Evolutionary conservation across 2,113 vertebrate genomes (phyloP), one percentile per base, ranked within the genome.

Genomic region (Pogona vitticeps): DNA sequence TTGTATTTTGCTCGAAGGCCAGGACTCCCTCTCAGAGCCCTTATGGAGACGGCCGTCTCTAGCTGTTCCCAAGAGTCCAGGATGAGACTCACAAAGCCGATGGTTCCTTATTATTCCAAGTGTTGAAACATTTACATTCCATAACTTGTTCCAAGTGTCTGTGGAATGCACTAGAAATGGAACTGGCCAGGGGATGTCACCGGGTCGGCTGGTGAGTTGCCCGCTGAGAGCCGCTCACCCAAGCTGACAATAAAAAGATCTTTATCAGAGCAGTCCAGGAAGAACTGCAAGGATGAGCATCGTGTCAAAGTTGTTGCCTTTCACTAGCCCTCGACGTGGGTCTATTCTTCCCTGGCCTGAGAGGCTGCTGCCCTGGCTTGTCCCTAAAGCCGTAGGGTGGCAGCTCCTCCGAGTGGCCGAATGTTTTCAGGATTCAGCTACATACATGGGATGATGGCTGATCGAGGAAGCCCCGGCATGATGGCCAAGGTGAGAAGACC

Each of bases 171-270:
- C 67, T 31, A 71, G 33, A 83, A 82, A 87, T 21, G 21, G 21
- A 82, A 76, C 59, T 7, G 3, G 26, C n/a, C 14, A 20, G 6
- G 23, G 67, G 46, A 31, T 4, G 38, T 15, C 10, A 23, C 46
- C 46, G 9, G 4, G 14, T 46, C 10, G 38, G 31, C 38, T 67
- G 79, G 31, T 52, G 5, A 52, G 46, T 67, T n/a, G 18, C 38
- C 61, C 40, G 5, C 79, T 31, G 38, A 20, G 18, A 31, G 79
- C 26, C 3, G 0, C 46, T 71, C n/a, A 33, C 28, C 33, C 20
- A 14, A 1, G n/a, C 14, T 9, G 8, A 23, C n/a, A 15, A 9
- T 6, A 1, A 52, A 3, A 36, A n/a, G 2, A 4, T 13, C 10
- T 21, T 14, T 31, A 15, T 5, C 3, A 8, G 42, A 21, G 80